Conservation (phyloP, 2,888 invertebrate species). For the Drosophila birchii region DNA sequence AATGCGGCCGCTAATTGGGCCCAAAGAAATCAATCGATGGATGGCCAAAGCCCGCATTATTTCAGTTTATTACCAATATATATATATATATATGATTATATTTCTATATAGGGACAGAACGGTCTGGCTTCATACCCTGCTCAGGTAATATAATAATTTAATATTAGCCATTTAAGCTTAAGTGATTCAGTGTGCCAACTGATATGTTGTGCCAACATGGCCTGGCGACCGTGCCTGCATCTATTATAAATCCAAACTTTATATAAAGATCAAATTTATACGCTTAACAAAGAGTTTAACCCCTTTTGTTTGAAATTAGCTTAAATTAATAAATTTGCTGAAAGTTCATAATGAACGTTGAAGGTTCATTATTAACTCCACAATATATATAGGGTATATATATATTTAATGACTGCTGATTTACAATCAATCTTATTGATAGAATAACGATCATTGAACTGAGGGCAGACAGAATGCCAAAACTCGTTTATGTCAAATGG, state of each 20-base stretch:
- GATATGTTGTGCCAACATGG: constrained; percentile 5
- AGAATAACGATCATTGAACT: constrained; percentile 33
- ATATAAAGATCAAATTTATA: constrained; percentile 15
- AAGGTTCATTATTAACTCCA: not conserved
- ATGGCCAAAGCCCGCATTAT: not conserved
- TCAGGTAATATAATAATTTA: not conserved
- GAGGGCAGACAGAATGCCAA: constrained; percentile 1
- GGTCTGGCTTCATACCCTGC: constrained; percentile 1
- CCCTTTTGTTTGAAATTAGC: constrained; percentile 25
- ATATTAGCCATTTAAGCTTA: constrained; percentile 8
- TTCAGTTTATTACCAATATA: constrained; percentile 2
- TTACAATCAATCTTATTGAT: not conserved
- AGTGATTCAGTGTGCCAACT: constrained; percentile 20
- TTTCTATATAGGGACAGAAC: not conserved
- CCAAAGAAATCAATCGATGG: constrained; percentile 24
- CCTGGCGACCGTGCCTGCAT: not conserved
- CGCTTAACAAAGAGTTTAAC: constrained; percentile 9
- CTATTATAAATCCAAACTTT: constrained; percentile 11
- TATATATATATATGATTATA: not conserved
- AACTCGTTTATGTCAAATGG: constrained; percentile 24
- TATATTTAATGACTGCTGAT: constrained; percentile 1
- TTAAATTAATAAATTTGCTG: constrained; percentile 13
- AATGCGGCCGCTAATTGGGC: constrained; percentile 31
- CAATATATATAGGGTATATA: not conserved
- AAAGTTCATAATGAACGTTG: constrained; percentile 15